A percentile compares a stretch with the other conserved stretches of the same genome.
Evolutionary conservation across 2,797 vertebrate genomes (phyloP).

Genomic region (Takifugu rubripes): DNA sequence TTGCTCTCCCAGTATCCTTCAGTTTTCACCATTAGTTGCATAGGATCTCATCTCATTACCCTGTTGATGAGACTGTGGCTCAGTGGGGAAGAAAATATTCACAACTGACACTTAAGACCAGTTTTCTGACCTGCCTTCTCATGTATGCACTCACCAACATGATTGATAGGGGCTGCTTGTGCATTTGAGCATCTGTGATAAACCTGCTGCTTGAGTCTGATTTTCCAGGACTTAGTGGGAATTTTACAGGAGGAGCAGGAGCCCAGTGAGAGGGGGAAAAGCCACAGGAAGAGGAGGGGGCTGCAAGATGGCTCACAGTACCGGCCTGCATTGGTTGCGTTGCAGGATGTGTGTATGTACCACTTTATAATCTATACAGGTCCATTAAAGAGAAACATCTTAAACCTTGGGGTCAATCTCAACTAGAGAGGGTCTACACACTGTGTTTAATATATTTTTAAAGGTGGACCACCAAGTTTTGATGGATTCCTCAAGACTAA

Average conservation of each 20-base stretch:
- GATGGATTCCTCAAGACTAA: too few species aligned
- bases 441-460: too few species aligned
- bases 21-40: too few species aligned
- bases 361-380: background rate
- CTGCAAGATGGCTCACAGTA: background rate
- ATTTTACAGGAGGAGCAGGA: slow-evolving; percentile 56
- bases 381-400: background rate
- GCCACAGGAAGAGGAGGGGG: slow-evolving; percentile 26
- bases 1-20: too few species aligned
- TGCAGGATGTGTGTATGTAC: too few species aligned
- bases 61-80: too few species aligned
- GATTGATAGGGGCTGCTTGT: slow-evolving; percentile 1
- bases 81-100: too few species aligned
- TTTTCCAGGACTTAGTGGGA: slow-evolving; percentile 45
- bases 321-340: too few species aligned
- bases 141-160: background rate
- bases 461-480: too few species aligned
- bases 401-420: background rate
- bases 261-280: slow-evolving; percentile 56
- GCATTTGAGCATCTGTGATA: slow-evolving; percentile 45
- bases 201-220: slow-evolving; percentile 49
- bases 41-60: too few species aligned
- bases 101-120: too few species aligned
- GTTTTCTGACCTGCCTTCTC: slow-evolving; percentile 4
- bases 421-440: background rate